phyloP scores from a whole-genome alignment of 2,888 invertebrate genomes.

The Idaea aversata region DNA sequence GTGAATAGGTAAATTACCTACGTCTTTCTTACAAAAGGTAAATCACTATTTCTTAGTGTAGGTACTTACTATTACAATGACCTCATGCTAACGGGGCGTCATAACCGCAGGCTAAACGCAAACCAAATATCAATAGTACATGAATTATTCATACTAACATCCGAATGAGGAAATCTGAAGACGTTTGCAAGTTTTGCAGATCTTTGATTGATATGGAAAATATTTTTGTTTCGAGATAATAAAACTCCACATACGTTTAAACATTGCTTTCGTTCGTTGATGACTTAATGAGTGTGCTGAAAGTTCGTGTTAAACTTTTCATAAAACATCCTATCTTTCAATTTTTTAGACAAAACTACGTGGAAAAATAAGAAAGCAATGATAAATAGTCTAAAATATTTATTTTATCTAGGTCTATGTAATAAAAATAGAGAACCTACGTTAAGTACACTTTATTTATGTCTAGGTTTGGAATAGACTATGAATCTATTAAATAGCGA shows the following conservation, averaged over 20 bases:
- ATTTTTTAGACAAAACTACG: too few species aligned
- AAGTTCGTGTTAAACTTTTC: too few species aligned
- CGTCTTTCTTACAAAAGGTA: too few species aligned
- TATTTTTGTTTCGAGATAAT: not conserved
- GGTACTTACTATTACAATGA: conserved; percentile 5
- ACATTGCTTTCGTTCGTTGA: not conserved
- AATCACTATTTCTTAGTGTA: not conserved
- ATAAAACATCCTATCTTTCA: too few species aligned
- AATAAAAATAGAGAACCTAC: too few species aligned
- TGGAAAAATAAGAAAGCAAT: too few species aligned
- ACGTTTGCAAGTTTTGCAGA: conserved; percentile 13
- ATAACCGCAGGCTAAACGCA: conserved; percentile 14
- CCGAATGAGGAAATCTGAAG: conserved; percentile 9
- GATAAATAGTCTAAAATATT: too few species aligned
- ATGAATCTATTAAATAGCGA: too few species aligned
- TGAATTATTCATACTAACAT: conserved; percentile 26
- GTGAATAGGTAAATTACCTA: not conserved
- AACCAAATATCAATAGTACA: conserved; percentile 25
- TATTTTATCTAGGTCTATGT: too few species aligned
- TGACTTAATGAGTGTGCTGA: too few species aligned
- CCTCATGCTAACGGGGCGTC: conserved; percentile 6
- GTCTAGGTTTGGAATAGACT: too few species aligned
- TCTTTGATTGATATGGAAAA: not conserved
- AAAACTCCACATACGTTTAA: not conserved
- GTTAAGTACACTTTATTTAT: too few species aligned